These are phyloP conservation scores for Pherbina coryleti DNA, from an alignment of 2,888 invertebrate genomes.

Conservation along the genomic window DNA sequence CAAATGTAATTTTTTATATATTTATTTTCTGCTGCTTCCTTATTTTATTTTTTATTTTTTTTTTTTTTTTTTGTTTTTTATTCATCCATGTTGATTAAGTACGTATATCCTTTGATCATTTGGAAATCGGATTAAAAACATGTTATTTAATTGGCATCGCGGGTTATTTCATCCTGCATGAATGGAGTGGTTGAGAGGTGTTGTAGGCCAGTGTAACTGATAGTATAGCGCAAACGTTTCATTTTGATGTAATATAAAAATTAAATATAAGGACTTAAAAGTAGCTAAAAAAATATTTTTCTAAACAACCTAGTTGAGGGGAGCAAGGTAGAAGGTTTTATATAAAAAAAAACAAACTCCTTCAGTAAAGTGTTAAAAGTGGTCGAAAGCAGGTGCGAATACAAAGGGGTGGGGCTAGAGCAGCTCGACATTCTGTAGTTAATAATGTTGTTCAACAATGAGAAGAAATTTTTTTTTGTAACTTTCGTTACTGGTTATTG, in stretches of 20 bases:
- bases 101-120: not conserved
- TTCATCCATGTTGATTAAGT: not conserved
- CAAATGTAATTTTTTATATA: constrained; percentile 19
- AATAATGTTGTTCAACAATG: too few species aligned
- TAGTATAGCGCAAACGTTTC: not conserved
- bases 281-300: not conserved
- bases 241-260: not conserved
- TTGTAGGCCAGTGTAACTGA: not conserved
- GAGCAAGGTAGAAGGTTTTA: too few species aligned
- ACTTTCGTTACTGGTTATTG: too few species aligned
- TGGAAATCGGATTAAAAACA: constrained; percentile 4
- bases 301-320: too few species aligned
- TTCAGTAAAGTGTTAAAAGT: too few species aligned
- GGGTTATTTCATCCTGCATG: not conserved
- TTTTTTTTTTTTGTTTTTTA: not conserved
- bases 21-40: not conserved
- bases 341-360: too few species aligned
- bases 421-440: too few species aligned
- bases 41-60: not conserved
- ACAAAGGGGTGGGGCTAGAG: too few species aligned
- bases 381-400: too few species aligned
- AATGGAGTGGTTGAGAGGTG: not conserved
- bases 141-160: not conserved
- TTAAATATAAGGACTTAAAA: not conserved
- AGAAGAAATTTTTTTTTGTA: too few species aligned